These are phyloP conservation scores for Rhea americana DNA, from an alignment of 2,113 vertebrate genomes.

Conservation along the genomic window DNA sequence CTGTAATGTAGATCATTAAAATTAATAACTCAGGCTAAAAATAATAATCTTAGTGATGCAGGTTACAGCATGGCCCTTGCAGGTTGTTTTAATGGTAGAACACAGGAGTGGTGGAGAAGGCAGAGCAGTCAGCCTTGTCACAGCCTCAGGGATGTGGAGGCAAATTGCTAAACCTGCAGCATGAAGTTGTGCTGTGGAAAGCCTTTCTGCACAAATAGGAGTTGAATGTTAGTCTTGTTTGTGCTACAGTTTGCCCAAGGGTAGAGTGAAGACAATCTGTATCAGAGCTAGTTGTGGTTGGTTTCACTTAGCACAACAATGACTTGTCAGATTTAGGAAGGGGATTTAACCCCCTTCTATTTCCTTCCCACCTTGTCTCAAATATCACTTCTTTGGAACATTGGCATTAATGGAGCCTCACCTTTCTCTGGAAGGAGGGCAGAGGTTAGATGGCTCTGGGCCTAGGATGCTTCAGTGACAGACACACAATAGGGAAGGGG, in stretches of 20 bases:
- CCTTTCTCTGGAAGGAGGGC: not conserved
- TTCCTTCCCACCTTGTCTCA: not conserved
- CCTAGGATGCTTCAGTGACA: not conserved
- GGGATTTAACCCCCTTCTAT: not conserved
- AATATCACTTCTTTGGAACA: not conserved
- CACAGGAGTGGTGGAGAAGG: not conserved
- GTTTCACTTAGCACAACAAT: not conserved
- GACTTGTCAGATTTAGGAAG: not conserved
- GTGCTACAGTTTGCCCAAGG: not conserved
- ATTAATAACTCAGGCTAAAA: not conserved
- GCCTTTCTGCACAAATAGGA: not conserved
- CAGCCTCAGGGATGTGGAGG: not conserved
- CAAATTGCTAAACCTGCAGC: not conserved
- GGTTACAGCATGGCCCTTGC: fast-evolving
- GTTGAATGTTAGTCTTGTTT: not conserved
- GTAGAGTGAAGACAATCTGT: not conserved
- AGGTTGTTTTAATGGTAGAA: not conserved
- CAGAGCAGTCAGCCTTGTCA: not conserved
- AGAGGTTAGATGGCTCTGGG: not conserved
- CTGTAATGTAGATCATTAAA: not conserved
- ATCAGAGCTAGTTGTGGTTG: not conserved
- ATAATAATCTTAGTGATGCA: not conserved
- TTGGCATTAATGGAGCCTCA: not conserved
- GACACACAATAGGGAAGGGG: not conserved
- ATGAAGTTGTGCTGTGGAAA: not conserved